A percentile compares a stretch with the other conserved stretches of the same genome.
Evolutionary conservation across 2,113 vertebrate species (phyloP).

Genomic region (Brachirus orientalis): DNA sequence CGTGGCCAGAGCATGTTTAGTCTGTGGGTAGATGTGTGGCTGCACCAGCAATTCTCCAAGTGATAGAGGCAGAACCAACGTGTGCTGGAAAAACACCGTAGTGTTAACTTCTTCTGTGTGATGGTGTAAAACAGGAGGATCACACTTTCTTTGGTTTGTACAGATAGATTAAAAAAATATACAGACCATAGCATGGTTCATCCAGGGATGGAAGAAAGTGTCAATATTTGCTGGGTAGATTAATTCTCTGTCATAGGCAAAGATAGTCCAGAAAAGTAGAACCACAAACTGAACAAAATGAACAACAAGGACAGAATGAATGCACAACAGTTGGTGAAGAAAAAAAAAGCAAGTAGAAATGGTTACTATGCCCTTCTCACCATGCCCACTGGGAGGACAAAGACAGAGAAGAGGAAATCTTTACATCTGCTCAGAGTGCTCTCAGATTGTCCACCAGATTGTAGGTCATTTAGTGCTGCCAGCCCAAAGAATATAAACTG

Average conservation of each 20-base stretch:
- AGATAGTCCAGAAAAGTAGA: slow-evolving; percentile 88
- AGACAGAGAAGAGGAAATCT: slow-evolving; percentile 78
- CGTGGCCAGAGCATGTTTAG: slow-evolving; percentile 68
- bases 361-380: slow-evolving; percentile 55
- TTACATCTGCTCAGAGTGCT: slow-evolving; percentile 57
- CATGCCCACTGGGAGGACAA: slow-evolving; percentile 80
- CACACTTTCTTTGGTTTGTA: not conserved
- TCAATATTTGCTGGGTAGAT: slow-evolving; percentile 88
- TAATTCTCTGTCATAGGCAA: slow-evolving; percentile 86
- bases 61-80: slow-evolving; percentile 75
- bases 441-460: slow-evolving; percentile 29
- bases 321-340: not conserved
- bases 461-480: slow-evolving; percentile 71
- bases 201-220: slow-evolving; percentile 84
- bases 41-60: slow-evolving; percentile 76
- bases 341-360: too few species aligned
- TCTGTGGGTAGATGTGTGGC: slow-evolving; percentile 74
- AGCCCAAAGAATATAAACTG: slow-evolving; percentile 79
- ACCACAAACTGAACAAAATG: slow-evolving; percentile 83
- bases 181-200: slow-evolving; percentile 92
- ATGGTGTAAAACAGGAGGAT: not conserved
- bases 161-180: not conserved
- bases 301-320: slow-evolving; percentile 31
- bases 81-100: slow-evolving; percentile 69
- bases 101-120: not conserved